Base-by-base conservation (phyloP, 30 jellyfish, hydroid and myxozoan genomes). In the Phacellophora camtschatica region DNA sequence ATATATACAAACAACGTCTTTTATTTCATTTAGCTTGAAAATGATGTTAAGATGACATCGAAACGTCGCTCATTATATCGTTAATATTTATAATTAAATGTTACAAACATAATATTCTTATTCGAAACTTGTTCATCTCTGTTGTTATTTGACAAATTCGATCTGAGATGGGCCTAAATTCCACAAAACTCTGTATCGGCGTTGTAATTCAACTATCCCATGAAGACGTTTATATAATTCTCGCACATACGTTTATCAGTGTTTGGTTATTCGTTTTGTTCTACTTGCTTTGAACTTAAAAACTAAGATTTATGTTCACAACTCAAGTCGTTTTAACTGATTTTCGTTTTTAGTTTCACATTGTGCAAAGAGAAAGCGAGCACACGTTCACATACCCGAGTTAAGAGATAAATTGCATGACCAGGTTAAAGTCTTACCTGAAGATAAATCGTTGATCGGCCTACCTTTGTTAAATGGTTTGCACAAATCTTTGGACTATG, bases 371-470 rank as follows among this genome's bases (percentile, higher is more conserved):
- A 59, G 89, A 61, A 77, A 71, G 46, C 43, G 33, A 36, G 49
- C 5, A 41, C 16, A 5, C 23, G 8, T 10, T 27, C 33, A 28
- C 13, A 18, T 41, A 51, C 16, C 58, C 9, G 97, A 71, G 5
- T 41, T 65, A 1, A 78, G 48, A 18, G 80, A 49, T 35, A 71
- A 67, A 20, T 37, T 51, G 20, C 83, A 73, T 16, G 49, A 34
- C 36, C 97, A 88, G 73, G 20, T n/a, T 67, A 74, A 66, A 30
- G 97, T 88, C 9, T 66, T 88, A 56, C 97, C 97, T 5, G 97
- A 88, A 48, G 97, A 88, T 77, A 82, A 82, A 22, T 28, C 95
- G 16, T 53, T 88, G 19, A 66, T 57, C 39, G 97, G 97, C 25
- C 63, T 91, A 20, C 95, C 95, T 3, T 89, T 86, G 34, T 83